A percentile compares a stretch with the other conserved stretches of the same genome.
Evolutionary conservation across 2,113 vertebrate species (phyloP).

Genomic region (Microtus pennsylvanicus): DNA sequence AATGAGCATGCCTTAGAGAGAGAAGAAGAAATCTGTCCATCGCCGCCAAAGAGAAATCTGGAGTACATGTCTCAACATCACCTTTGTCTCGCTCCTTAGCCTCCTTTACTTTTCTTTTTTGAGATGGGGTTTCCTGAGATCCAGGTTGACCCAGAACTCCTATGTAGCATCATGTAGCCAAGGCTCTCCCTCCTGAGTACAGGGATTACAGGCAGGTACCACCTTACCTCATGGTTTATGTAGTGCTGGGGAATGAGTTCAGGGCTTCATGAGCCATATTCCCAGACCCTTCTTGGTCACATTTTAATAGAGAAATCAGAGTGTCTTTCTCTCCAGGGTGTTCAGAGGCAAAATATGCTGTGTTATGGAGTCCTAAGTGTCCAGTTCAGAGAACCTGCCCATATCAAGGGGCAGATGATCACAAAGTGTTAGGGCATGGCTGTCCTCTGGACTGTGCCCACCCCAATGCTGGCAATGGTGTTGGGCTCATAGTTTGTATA

Average conservation of each 20-base stretch:
- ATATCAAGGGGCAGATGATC: not conserved
- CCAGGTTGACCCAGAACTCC: not conserved
- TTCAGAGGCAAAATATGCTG: not conserved
- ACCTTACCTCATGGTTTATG: no score
- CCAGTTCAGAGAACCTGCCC: not conserved
- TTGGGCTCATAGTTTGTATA: not conserved
- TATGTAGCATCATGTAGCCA: not conserved
- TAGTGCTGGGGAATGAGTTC: not conserved
- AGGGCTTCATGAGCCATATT: not conserved
- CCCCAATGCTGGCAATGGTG: not conserved
- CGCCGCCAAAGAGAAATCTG: not conserved
- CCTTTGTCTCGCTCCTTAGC: not conserved
- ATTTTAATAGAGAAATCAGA: not conserved
- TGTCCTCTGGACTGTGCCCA: not conserved
- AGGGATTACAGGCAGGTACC: not conserved
- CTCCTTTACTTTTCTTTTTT: not conserved
- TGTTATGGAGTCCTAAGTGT: not conserved
- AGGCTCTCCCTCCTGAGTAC: not conserved
- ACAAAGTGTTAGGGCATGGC: accelerated
- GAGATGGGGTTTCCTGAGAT: not conserved
- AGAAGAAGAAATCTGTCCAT: not conserved
- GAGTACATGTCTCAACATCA: not conserved
- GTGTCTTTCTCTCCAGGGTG: not conserved
- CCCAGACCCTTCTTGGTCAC: not conserved
- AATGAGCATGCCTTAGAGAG: not conserved